These are phyloP conservation scores for Odontocerum albicorne DNA, from an alignment of 2,888 invertebrate genomes.

Conservation along the genomic window DNA sequence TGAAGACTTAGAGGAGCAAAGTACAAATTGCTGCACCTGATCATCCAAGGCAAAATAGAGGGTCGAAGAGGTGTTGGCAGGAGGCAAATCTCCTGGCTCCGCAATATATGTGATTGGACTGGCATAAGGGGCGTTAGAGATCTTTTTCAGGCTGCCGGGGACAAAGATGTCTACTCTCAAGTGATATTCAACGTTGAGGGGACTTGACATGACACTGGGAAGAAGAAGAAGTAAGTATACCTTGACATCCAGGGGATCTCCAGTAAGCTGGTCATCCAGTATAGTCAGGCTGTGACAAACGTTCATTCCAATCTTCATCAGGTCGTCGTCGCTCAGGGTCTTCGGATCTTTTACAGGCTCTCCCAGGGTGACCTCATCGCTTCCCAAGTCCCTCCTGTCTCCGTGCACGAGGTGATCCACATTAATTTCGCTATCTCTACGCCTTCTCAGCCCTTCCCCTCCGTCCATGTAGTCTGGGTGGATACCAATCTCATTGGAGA, in stretches of 20 bases:
- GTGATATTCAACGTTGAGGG: too few relatives aligned
- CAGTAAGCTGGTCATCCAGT: slow-evolving; percentile 82
- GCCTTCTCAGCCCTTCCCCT: not conserved
- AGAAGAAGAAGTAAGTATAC: too few relatives aligned
- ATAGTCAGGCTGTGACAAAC: slow-evolving; percentile 92
- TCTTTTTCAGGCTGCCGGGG: too few relatives aligned
- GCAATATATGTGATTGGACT: too few relatives aligned
- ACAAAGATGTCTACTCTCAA: too few relatives aligned
- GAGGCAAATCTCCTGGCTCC: too few relatives aligned
- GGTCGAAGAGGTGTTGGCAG: too few relatives aligned
- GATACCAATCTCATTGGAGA: not conserved
- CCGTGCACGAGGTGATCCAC: slow-evolving; percentile 11
- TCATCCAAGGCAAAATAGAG: too few relatives aligned
- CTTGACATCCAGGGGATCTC: slow-evolving; percentile 94
- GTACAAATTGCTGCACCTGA: too few relatives aligned
- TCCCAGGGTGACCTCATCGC: slow-evolving; percentile 17
- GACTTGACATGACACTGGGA: too few relatives aligned
- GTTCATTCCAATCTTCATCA: slow-evolving; percentile 78
- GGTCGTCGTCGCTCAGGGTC: slow-evolving; percentile 54
- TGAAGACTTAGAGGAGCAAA: too few relatives aligned
- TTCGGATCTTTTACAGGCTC: slow-evolving; percentile 53
- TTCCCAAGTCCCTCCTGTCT: slow-evolving; percentile 42
- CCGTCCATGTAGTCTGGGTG: not conserved
- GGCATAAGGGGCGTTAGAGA: too few relatives aligned
- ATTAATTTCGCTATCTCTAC: not conserved